A percentile compares a stretch with the other conserved stretches of the same genome.
These are phyloP conservation scores for Idaea aversata DNA, from an alignment of 2,888 invertebrate species.

Conservation along the genomic window DNA sequence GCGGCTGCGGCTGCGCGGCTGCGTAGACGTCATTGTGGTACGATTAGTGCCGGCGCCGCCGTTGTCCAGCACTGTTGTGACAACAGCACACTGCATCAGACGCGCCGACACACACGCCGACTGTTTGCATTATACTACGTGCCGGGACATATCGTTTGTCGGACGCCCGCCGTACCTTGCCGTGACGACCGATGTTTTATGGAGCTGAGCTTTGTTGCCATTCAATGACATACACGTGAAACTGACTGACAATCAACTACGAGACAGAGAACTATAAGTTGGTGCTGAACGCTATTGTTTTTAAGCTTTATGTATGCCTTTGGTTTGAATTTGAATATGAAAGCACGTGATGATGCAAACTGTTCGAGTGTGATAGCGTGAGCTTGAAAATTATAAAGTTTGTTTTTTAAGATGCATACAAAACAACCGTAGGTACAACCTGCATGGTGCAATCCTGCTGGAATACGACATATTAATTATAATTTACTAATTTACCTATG, in stretches of 20 bases:
- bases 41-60: conserved; percentile 70
- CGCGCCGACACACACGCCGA: conserved; percentile 71
- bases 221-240: conserved; percentile 53
- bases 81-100: conserved; percentile 59
- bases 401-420: no score
- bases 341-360: conserved; percentile 49
- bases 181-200: conserved; percentile 53
- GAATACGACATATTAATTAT: no score
- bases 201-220: conserved; percentile 54
- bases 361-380: conserved; percentile 11
- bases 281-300: conserved; percentile 43
- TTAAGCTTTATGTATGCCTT: conserved; percentile 38
- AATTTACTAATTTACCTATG: no score
- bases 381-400: conserved; percentile 12
- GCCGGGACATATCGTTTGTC: conserved; percentile 75
- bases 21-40: conserved; percentile 52
- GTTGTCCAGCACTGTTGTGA: conserved; percentile 59
- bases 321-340: conserved; percentile 36
- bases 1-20: conserved; percentile 46
- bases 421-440: no score
- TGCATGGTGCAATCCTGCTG: no score
- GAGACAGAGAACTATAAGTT: conserved; percentile 49
- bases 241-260: conserved; percentile 55
- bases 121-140: conserved; percentile 78
- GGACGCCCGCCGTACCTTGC: conserved; percentile 49